Evolutionary conservation across 1,140 invertebrate species (phyloP), one percentile per base, ranked within the genome.

Genomic region (Musca domestica): DNA sequence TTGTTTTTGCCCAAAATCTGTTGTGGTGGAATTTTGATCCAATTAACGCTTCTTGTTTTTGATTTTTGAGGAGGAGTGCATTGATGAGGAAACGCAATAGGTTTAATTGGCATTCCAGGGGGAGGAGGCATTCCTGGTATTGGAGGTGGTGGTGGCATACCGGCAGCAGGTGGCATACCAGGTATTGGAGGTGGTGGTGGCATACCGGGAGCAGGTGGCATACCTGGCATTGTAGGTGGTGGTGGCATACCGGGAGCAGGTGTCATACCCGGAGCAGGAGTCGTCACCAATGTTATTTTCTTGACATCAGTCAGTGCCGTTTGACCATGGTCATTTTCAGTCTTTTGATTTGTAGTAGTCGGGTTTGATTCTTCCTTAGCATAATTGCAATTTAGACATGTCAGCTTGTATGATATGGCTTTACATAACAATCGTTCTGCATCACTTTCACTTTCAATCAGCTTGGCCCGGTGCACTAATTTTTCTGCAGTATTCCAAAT

Each of bases 11-110:
- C 91, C 66, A 93, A 86, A 15, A 94, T 89, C 83, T 93, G 94
- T 76, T 90, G 90, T 80, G 89, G 91, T 3, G 94, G 92, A 74
- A 96, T 95, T 82, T 95, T 95, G 77, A 92, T 93, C 94, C 94
- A 96, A 78, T 96, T 96, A 69, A 96, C 89, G 4, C 94, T 95
- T 83, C 95, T 95, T 94, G 96, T 95, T 80, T 95, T 95, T 20
- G 91, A 87, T 82, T 92, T 92, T 5, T 94, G 94, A 49, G 90
- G 89, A 0, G 94, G 94, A 48, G 89, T 95, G 74, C 93, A 90
- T 80, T 94, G 92, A 76, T 95, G 93, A 2, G 93, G 93, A 71
- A 95, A 84, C 66, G 85, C 73, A 65, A 83, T 83, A 87, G 91
- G 78, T 88, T 90, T 90, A 87, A 91, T 47, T 85, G 86, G 80